Percentiles rank a stretch among this genome's conserved stretches.
Evolutionary conservation across 2,888 invertebrate species (phyloP).

Genomic region (Melolontha melolontha): DNA sequence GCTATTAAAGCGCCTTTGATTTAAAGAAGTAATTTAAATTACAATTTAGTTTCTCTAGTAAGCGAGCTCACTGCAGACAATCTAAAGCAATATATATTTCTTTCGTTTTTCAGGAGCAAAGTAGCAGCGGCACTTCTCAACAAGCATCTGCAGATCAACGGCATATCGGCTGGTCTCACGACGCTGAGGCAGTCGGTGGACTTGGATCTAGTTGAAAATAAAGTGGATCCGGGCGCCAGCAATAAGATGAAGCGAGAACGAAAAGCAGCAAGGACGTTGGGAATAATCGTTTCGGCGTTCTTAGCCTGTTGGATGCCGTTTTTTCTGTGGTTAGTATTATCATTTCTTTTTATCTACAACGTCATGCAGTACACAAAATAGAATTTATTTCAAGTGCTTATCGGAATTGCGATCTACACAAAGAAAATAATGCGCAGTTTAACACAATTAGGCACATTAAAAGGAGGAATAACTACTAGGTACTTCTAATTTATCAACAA

Average conservation of each 20-base stretch:
- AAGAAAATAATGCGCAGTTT: no score
- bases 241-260: constrained; percentile 90
- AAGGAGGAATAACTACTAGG: no score
- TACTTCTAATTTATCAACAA: no score
- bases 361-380: no score
- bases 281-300: constrained; percentile 97
- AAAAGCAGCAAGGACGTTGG: constrained; percentile 92
- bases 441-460: no score
- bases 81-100: not conserved
- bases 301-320: constrained; percentile 96
- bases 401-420: no score
- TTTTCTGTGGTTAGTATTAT: constrained; percentile 83
- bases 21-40: not conserved
- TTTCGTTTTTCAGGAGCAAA: constrained; percentile 77
- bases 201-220: constrained; percentile 59
- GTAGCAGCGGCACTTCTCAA: constrained; percentile 88
- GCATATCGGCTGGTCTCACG: constrained; percentile 77
- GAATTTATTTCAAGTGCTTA: no score
- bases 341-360: not conserved
- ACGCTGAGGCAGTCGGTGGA: constrained; percentile 66
- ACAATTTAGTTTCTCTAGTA: not conserved
- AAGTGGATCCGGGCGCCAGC: constrained; percentile 72
- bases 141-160: constrained; percentile 91
- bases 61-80: not conserved
- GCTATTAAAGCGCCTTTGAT: no score